phyloP scores from a whole-genome alignment of 2,113 vertebrate species.

The Triplophysa siluroides region DNA sequence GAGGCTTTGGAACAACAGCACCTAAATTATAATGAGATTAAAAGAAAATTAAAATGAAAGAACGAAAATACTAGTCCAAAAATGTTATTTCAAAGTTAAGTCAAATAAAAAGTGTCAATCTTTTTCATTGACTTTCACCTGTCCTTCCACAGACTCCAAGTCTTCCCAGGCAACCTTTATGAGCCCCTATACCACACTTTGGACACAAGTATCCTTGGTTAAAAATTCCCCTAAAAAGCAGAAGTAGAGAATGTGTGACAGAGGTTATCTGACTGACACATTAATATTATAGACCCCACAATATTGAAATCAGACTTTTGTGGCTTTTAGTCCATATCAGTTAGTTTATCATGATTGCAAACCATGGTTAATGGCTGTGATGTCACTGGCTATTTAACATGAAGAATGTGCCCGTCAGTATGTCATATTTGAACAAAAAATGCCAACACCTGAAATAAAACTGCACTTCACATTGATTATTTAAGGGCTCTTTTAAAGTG shows the following conservation, averaged over 20 bases:
- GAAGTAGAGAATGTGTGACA: not conserved
- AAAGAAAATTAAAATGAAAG: not conserved
- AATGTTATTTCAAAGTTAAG: not conserved
- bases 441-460: not conserved
- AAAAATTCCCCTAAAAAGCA: constrained; percentile 83
- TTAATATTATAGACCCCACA: not conserved
- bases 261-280: not conserved
- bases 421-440: not conserved
- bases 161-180: constrained; percentile 93
- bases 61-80: too few species aligned
- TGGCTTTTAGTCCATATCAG: too few species aligned
- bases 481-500: too few species aligned
- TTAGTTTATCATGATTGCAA: too few species aligned
- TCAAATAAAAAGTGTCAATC: not conserved
- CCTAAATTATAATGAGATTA: constrained; percentile 75
- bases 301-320: too few species aligned
- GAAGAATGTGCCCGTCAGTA: too few species aligned
- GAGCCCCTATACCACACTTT: constrained; percentile 87
- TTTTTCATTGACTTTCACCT: constrained; percentile 66
- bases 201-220: constrained; percentile 93
- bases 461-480: not conserved
- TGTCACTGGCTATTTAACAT: too few species aligned
- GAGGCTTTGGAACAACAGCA: constrained; percentile 73
- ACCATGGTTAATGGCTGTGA: too few species aligned
- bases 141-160: constrained; percentile 83